These are phyloP conservation scores for Spinibarbus caldwelli DNA, from an alignment of 2,797 vertebrate genomes.

Conservation along the genomic window DNA sequence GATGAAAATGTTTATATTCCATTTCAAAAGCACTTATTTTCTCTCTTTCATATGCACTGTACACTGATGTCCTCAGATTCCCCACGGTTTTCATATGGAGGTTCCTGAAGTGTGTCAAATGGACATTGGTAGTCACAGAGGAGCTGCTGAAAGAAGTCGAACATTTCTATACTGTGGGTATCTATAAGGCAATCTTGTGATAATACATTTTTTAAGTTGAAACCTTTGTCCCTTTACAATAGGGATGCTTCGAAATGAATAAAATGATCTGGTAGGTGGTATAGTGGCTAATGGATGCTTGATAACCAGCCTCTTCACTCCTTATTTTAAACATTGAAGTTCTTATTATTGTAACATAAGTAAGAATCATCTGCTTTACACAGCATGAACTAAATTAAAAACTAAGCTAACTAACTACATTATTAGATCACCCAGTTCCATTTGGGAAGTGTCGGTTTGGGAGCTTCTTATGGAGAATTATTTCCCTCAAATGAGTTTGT, in stretches of 20 bases:
- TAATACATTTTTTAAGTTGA: not conserved
- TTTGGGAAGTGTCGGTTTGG: not conserved
- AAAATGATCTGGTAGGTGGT: not conserved
- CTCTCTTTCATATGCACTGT: not conserved
- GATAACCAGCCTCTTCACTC: not conserved
- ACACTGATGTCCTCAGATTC: slow-evolving; percentile 2
- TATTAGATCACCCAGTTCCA: not conserved
- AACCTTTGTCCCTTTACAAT: not conserved
- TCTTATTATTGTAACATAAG: not conserved
- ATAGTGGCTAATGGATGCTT: not conserved
- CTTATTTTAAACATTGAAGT: not conserved
- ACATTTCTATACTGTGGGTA: not conserved
- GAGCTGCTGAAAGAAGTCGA: not conserved
- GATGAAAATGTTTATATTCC: not conserved
- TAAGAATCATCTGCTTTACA: not conserved
- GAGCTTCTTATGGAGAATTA: not conserved
- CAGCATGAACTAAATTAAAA: not conserved
- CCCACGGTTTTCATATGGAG: not conserved
- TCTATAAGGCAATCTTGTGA: not conserved
- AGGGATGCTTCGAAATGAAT: not conserved
- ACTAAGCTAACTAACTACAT: not conserved
- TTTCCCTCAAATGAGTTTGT: not conserved
- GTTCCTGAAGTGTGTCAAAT: slow-evolving; percentile 15
- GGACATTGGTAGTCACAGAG: not conserved
- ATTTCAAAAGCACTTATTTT: slow-evolving; percentile 3